Evolutionary conservation across 2,797 vertebrate genomes (phyloP).

Genomic region (Silurus lanzhouensis): DNA sequence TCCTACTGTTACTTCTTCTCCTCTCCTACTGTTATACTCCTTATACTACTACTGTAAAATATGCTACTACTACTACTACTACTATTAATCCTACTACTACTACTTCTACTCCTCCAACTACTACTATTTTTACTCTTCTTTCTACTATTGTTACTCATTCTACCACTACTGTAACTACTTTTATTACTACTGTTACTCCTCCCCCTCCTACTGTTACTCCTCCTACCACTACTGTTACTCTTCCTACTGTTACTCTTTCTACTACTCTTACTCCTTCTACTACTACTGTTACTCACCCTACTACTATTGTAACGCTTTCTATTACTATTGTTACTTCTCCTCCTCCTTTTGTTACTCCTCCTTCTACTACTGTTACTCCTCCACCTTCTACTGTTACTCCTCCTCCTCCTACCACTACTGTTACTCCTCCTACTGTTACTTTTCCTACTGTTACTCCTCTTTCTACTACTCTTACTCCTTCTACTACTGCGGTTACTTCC

Average conservation of each 20-base stretch:
- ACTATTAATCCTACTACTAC: too few relatives aligned
- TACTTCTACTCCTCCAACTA: too few relatives aligned
- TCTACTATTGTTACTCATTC: background rate
- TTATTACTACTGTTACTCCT: background rate
- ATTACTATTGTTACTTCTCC: background rate
- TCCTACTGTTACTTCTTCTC: background rate
- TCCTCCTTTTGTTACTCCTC: background rate
- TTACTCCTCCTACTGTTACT: background rate
- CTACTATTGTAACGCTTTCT: background rate
- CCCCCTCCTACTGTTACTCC: background rate
- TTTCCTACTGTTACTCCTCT: background rate
- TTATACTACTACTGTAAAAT: too few relatives aligned
- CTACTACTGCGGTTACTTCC: too few relatives aligned
- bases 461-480: background rate
- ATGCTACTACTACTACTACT: too few relatives aligned
- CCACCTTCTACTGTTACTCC: background rate
- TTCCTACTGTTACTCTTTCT: background rate
- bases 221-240: too few relatives aligned
- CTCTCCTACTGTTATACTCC: too few relatives aligned
- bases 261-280: background rate
- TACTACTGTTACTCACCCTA: background rate
- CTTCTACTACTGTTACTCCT: background rate
- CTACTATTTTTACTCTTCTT: too few relatives aligned
- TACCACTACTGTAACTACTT: background rate
- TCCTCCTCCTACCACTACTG: background rate